These are phyloP conservation scores for Acanthosepion pharaonis DNA, from an alignment of 2,888 invertebrate species.

Conservation along the genomic window DNA sequence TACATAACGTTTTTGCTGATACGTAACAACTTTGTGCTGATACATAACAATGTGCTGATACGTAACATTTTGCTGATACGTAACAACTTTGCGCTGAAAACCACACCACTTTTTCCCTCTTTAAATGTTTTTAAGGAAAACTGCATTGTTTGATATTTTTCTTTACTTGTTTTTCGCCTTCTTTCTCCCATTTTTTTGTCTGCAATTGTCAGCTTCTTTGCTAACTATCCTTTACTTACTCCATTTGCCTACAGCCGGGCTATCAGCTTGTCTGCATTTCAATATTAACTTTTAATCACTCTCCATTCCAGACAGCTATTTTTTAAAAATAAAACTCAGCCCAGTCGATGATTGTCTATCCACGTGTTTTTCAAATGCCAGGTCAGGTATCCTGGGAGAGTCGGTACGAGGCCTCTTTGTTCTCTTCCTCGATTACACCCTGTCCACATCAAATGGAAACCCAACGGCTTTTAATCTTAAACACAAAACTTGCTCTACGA, in stretches of 20 bases:
- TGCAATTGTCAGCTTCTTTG: too few relatives aligned
- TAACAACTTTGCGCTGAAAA: too few relatives aligned
- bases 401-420: neutral
- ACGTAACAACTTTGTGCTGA: too few relatives aligned
- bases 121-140: too few relatives aligned
- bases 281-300: neutral
- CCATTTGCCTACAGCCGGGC: neutral
- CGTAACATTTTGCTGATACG: too few relatives aligned
- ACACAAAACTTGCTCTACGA: neutral
- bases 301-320: neutral
- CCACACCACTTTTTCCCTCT: too few relatives aligned
- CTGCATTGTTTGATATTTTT: too few relatives aligned
- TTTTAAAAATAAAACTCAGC: neutral
- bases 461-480: neutral
- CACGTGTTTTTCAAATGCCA: neutral
- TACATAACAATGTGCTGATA: too few relatives aligned
- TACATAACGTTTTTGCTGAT: too few relatives aligned
- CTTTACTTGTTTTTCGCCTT: neutral
- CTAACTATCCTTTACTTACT: neutral
- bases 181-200: neutral
- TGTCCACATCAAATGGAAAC: neutral
- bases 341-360: neutral
- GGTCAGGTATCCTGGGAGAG: slow-evolving; percentile 17
- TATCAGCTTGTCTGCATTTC: neutral
- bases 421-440: neutral